A percentile compares a stretch with the other conserved stretches of the same genome.
Evolutionary conservation across 2,888 invertebrate species (phyloP).

Genomic region (Hylaea fasciaria): DNA sequence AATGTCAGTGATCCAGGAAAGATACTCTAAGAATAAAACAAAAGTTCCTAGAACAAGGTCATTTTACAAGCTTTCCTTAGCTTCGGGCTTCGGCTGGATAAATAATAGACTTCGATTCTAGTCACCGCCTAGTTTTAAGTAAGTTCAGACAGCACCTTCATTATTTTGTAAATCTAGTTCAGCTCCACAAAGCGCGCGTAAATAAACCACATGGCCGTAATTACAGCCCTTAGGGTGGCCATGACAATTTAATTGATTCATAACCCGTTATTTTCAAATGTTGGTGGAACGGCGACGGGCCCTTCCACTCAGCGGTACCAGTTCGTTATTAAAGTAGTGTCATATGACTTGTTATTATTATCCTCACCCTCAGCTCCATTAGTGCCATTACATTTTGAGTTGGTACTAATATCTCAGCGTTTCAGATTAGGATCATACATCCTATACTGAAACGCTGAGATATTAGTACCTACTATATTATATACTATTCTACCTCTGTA

Average conservation of each 20-base stretch:
- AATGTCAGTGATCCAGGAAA: too few relatives aligned
- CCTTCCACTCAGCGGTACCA: constrained; percentile 18
- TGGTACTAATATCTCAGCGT: neutral
- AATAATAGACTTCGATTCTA: neutral
- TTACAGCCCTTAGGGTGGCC: constrained; percentile 58
- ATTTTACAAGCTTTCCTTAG: too few relatives aligned
- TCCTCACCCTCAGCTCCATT: neutral
- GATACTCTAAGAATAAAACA: too few relatives aligned
- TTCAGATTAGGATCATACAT: too few relatives aligned
- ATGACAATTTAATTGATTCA: constrained; percentile 72
- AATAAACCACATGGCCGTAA: constrained; percentile 56
- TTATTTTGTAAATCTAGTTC: constrained; percentile 33
- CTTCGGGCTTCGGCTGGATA: too few relatives aligned
- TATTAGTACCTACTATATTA: too few relatives aligned
- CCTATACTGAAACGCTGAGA: too few relatives aligned
- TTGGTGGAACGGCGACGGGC: constrained; percentile 36
- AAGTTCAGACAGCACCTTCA: neutral
- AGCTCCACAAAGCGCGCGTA: constrained; percentile 48
- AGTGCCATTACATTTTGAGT: too few relatives aligned
- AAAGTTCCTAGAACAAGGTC: too few relatives aligned
- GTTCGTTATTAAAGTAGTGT: constrained; percentile 12
- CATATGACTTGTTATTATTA: constrained; percentile 5
- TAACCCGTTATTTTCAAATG: constrained; percentile 55
- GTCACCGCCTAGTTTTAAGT: neutral
- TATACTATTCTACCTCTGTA: too few relatives aligned